A percentile compares a stretch with the other conserved stretches of the same genome.
Evolutionary conservation across 2,113 vertebrate genomes (phyloP).

Genomic region (Brachypodius melanocephalos): DNA sequence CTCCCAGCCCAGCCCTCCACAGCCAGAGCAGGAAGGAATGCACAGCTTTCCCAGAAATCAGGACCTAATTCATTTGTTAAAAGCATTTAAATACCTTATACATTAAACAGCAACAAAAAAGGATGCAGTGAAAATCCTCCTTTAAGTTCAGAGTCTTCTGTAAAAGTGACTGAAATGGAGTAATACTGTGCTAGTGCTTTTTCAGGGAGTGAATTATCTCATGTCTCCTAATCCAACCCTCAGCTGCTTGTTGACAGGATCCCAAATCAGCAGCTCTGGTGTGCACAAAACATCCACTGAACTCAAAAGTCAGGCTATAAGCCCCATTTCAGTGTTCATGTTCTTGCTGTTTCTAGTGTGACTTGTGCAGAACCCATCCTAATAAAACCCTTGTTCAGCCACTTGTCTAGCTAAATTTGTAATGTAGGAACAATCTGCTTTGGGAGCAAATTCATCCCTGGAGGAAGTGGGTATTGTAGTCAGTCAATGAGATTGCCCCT

Average conservation of each 20-base stretch:
- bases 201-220: not conserved
- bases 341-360: not conserved
- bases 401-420: conserved; percentile 19
- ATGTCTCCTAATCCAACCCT: not conserved
- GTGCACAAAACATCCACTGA: not conserved
- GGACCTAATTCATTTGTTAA: not conserved
- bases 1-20: not conserved
- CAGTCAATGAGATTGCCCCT: conserved; percentile 42
- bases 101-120: not conserved
- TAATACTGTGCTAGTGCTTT: not conserved
- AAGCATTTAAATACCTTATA: not conserved
- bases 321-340: not conserved
- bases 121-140: not conserved
- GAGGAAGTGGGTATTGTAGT: conserved; percentile 28
- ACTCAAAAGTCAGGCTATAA: not conserved
- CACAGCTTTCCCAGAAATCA: not conserved
- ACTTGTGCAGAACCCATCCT: not conserved
- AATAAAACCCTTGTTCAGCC: not conserved
- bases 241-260: not conserved
- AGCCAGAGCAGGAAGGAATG: not conserved
- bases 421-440: conserved; percentile 11
- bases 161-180: not conserved
- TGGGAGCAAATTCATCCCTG: conserved; percentile 9
- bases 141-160: not conserved
- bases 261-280: not conserved